These are phyloP conservation scores for Anas bernieri DNA, from an alignment of 2,797 vertebrate species.

Conservation along the genomic window DNA sequence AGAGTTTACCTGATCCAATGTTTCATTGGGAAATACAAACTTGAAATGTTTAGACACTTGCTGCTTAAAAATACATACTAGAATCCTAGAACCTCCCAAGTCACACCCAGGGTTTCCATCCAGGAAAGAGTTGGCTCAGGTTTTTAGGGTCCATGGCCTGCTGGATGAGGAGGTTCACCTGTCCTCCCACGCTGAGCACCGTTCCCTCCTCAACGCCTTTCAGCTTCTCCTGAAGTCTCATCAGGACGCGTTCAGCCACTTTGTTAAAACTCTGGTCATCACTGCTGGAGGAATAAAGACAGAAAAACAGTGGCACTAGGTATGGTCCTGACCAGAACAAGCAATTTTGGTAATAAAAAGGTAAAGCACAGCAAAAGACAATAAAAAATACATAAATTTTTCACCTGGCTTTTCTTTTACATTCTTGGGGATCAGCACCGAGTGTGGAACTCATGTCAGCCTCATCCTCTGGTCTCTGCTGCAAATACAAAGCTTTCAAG, in stretches of 20 bases:
- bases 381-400: not conserved
- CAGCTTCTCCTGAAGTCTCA: constrained; percentile 97
- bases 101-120: constrained; percentile 97
- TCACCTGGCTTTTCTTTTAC: constrained; percentile 86
- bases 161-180: constrained; percentile 98
- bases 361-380: not conserved
- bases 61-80: not conserved
- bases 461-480: constrained; percentile 91
- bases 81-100: not conserved
- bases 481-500: constrained; percentile 93
- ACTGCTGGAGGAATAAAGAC: constrained; percentile 65
- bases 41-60: constrained; percentile 4
- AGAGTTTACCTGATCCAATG: not conserved
- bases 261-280: constrained; percentile 94
- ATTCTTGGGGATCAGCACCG: constrained; percentile 78
- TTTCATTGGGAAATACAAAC: not conserved
- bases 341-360: not conserved
- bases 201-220: constrained; percentile 96
- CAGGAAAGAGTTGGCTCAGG: constrained; percentile 90
- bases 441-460: constrained; percentile 88
- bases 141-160: constrained; percentile 98
- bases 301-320: not conserved
- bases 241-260: constrained; percentile 95
- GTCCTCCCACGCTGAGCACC: constrained; percentile 92
- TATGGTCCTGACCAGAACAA: not conserved